Conservation (phyloP, 2,797 vertebrate species). For the Naso thynnoides region DNA sequence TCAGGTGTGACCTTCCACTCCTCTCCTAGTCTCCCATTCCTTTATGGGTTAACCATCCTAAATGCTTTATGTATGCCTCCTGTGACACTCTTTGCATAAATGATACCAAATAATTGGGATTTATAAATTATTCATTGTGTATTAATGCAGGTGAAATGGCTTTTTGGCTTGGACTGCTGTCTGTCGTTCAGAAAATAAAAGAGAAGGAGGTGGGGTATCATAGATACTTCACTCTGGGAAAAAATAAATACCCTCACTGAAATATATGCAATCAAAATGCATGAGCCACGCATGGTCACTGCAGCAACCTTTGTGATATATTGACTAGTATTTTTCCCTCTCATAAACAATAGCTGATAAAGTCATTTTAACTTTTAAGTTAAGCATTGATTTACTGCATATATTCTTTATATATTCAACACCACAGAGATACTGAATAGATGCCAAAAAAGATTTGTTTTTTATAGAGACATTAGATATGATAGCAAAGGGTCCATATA, state of each 20-base stretch:
- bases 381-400: background rate
- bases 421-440: background rate
- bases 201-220: slow-evolving; percentile 81
- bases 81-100: slow-evolving; percentile 99
- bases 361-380: slow-evolving; percentile 11
- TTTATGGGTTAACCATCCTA: slow-evolving; percentile 93
- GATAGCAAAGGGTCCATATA: background rate
- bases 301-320: slow-evolving; percentile 59
- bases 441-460: background rate
- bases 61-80: slow-evolving; percentile 99
- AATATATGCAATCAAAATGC: slow-evolving; percentile 85
- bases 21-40: slow-evolving; percentile 85
- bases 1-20: slow-evolving; percentile 86
- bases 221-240: slow-evolving; percentile 76
- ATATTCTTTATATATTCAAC: background rate
- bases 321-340: slow-evolving; percentile 20
- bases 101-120: slow-evolving; percentile 99
- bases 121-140: slow-evolving; percentile 99
- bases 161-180: slow-evolving; percentile 89
- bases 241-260: slow-evolving; percentile 77
- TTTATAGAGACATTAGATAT: background rate
- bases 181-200: slow-evolving; percentile 88
- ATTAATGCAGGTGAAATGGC: slow-evolving; percentile 98
- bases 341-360: slow-evolving; percentile 46
- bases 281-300: slow-evolving; percentile 77